Evolutionary conservation across 2,888 invertebrate species (phyloP), one percentile per base, ranked within the genome.

Genomic region (Barypeithes pellucidus): DNA sequence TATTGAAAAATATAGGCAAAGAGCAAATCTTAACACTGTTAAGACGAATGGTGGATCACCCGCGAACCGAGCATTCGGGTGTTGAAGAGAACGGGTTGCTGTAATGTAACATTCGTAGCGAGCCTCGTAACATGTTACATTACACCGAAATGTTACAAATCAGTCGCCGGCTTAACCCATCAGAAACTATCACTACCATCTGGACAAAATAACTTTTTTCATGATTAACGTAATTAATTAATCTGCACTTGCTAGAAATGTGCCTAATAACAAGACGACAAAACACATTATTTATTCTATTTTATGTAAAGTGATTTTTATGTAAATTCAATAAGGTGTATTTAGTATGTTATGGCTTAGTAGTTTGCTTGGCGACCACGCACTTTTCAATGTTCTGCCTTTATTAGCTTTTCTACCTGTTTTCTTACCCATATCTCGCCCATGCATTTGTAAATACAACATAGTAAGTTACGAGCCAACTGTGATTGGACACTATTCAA

Each of bases 401-500:
- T 43, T 22, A 33, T 47, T 68, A 50, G 50, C 47, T 60, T 68
- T 60, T 68, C 68, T 60, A 68, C 68, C 60, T 68, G 68, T 68
- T 60, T 68, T 60, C 43, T 60, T 45, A 61, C 68, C 61, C 22
- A 68, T 68, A 60, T 68, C 68, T 45, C 68, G 68, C 68, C 68
- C 68, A 68, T 68, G 45, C 68, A 50, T 45, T 59, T 47, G 59
- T 68, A 47, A 45, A 60, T 45, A 57, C 59, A 59, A 67, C 67
- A 63, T 45, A 62, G 45, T 52, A 65, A 36, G 47, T 65, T 57
- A 67, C 57, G 12, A 67, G 54, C 67, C 57, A 57, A 57, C 43
- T 65, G 43, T 67, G 67, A 67, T 67, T 67, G 57, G 67, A 57
- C 67, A 33, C 29, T 63, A 50, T 63, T 63, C 50, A 36, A 47